phyloP scores from a whole-genome alignment of 1,140 invertebrate genomes.

The Druon quercuslanigerum region DNA sequence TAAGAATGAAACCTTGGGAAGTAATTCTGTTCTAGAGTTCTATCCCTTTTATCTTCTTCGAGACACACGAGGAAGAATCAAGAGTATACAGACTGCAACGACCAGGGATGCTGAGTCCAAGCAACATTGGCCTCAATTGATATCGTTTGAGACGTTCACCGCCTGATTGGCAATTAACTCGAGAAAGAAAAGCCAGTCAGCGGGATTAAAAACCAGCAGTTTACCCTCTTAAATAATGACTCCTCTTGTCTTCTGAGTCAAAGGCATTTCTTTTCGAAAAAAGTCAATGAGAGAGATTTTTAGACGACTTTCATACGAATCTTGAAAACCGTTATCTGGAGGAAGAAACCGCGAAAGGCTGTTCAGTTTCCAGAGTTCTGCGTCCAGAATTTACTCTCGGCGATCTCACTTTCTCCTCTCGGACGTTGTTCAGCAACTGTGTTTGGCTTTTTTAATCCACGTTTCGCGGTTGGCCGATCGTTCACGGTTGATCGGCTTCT shows the following conservation, averaged over 20 bases:
- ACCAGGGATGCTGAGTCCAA: background rate
- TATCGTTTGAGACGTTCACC: slow-evolving; percentile 46
- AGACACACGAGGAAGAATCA: too few relatives aligned
- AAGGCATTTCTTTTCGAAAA: background rate
- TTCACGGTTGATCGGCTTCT: slow-evolving; percentile 53
- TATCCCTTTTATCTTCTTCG: too few relatives aligned
- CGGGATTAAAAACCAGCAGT: slow-evolving; percentile 44
- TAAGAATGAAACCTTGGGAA: too few relatives aligned
- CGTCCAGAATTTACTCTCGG: background rate
- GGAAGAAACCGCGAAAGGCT: background rate
- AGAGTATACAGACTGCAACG: too few relatives aligned
- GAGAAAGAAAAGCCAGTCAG: slow-evolving; percentile 8
- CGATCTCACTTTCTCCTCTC: slow-evolving; percentile 50
- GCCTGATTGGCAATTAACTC: slow-evolving; percentile 48
- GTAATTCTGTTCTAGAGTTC: too few relatives aligned
- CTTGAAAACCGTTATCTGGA: background rate
- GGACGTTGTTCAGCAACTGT: slow-evolving; percentile 36
- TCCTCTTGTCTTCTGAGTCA: background rate
- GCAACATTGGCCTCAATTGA: slow-evolving; percentile 52
- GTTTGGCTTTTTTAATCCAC: slow-evolving; percentile 24
- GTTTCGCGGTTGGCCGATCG: slow-evolving; percentile 44
- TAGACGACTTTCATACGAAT: too few relatives aligned
- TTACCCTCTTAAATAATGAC: background rate
- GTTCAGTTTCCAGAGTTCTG: background rate
- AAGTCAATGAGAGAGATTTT: background rate